These are phyloP conservation scores for Podotricha telesiphe DNA, from an alignment of 2,888 invertebrate species.

Conservation along the genomic window DNA sequence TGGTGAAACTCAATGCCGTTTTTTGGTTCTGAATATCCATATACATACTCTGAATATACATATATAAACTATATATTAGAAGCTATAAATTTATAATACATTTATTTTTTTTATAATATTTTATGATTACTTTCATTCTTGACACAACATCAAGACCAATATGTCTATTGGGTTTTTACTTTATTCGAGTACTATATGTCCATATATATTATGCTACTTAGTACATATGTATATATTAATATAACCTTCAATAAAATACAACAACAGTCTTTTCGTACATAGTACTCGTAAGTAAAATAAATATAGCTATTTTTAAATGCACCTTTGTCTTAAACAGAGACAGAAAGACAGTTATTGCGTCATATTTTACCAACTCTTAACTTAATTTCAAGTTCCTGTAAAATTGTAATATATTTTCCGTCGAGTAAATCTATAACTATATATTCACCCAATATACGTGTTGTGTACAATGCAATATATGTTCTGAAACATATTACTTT, in stretches of 20 bases:
- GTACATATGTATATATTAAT: no score
- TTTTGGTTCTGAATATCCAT: no score
- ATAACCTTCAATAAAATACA: neutral
- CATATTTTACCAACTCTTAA: constrained; percentile 15
- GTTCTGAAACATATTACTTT: constrained; percentile 24
- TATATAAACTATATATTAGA: no score
- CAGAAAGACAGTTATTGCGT: constrained; percentile 6
- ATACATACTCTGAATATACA: no score
- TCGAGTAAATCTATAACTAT: constrained; percentile 34
- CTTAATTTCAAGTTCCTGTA: constrained; percentile 18
- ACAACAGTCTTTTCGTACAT: neutral
- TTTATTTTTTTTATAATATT: no score
- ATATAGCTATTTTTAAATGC: neutral
- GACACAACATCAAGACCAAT: no score
- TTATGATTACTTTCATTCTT: no score
- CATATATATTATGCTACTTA: no score
- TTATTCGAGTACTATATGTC: no score
- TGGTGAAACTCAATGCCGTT: no score
- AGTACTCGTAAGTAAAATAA: neutral
- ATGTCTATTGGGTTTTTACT: no score
- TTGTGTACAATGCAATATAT: constrained; percentile 43
- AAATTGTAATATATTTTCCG: constrained; percentile 32
- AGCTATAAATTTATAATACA: no score
- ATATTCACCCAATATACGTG: constrained; percentile 27
- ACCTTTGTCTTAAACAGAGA: constrained; percentile 5